phyloP scores from a whole-genome alignment of 2,888 invertebrate species.

The Xanthia icteritia region DNA sequence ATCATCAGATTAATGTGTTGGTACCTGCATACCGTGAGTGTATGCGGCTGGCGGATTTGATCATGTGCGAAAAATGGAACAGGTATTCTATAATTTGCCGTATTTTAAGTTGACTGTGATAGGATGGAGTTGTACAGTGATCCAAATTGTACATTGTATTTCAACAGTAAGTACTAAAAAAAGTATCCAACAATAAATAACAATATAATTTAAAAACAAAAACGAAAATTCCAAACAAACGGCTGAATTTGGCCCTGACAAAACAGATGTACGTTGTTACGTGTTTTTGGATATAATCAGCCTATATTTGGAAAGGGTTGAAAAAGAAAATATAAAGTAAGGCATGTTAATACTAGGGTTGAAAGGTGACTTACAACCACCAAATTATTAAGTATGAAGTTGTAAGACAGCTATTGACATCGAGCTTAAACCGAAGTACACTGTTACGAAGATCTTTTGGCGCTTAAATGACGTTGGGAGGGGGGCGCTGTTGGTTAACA shows the following conservation, averaged over 20 bases:
- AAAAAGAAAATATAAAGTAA: conserved; percentile 13
- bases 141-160: neutral
- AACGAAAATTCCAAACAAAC: neutral
- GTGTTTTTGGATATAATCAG: conserved; percentile 12
- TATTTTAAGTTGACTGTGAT: neutral
- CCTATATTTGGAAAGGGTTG: conserved; percentile 4
- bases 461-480: too few relatives aligned
- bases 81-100: neutral
- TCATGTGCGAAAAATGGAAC: neutral
- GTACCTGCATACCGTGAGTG: neutral
- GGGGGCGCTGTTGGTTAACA: too few relatives aligned
- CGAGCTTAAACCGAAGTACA: too few relatives aligned
- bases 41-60: neutral
- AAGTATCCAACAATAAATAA: neutral
- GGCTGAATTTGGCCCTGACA: neutral
- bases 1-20: conserved; percentile 21
- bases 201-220: neutral
- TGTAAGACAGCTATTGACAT: neutral
- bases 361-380: neutral
- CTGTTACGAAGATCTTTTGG: too few relatives aligned
- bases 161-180: neutral
- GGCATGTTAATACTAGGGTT: conserved; percentile 11
- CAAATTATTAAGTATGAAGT: neutral
- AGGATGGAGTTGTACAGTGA: neutral
- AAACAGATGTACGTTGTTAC: too few relatives aligned